Conservation (phyloP, 2,888 invertebrate genomes). For the Caenorhabditis doughertyi region DNA sequence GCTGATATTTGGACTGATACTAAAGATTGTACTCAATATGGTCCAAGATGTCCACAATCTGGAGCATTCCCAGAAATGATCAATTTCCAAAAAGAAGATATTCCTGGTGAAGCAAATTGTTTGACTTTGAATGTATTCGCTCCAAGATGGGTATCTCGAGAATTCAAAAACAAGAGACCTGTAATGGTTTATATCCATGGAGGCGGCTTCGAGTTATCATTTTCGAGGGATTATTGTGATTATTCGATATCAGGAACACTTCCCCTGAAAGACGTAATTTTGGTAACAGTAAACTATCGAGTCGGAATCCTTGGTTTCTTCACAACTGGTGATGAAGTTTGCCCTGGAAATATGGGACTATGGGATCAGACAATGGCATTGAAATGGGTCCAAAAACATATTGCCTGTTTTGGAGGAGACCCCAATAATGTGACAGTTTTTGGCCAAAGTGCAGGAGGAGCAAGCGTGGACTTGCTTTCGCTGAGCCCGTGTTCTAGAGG, state of each 20-base stretch:
- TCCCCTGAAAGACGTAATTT: conserved; percentile 75
- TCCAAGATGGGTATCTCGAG: conserved; percentile 66
- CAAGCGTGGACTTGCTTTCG: conserved; percentile 68
- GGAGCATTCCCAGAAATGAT: conserved; percentile 64
- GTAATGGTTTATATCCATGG: conserved; percentile 75
- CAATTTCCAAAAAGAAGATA: conserved; percentile 29
- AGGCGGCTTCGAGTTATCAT: conserved; percentile 69
- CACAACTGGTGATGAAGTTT: conserved; percentile 59
- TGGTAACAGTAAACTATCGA: conserved; percentile 76
- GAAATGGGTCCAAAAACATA: conserved; percentile 80
- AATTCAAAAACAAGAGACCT: conserved; percentile 61
- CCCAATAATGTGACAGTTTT: conserved; percentile 80
- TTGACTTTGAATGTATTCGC: conserved; percentile 72
- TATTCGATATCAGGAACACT: conserved; percentile 66
- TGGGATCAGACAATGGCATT: conserved; percentile 81
- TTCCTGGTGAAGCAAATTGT: conserved; percentile 66
- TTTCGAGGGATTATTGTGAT: conserved; percentile 42
- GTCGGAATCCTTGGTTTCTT: conserved; percentile 77
- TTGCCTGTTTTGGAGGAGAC: conserved; percentile 78
- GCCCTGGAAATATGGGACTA: conserved; percentile 75
- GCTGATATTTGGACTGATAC: conserved; percentile 63
- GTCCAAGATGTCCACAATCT: conserved; percentile 71
- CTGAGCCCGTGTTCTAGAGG: conserved; percentile 70
- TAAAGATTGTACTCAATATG: conserved; percentile 70
- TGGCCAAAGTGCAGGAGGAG: conserved; percentile 78